Evolutionary conservation across 2,797 vertebrate species (phyloP).

Genomic region (Tamandua tetradactyla): DNA sequence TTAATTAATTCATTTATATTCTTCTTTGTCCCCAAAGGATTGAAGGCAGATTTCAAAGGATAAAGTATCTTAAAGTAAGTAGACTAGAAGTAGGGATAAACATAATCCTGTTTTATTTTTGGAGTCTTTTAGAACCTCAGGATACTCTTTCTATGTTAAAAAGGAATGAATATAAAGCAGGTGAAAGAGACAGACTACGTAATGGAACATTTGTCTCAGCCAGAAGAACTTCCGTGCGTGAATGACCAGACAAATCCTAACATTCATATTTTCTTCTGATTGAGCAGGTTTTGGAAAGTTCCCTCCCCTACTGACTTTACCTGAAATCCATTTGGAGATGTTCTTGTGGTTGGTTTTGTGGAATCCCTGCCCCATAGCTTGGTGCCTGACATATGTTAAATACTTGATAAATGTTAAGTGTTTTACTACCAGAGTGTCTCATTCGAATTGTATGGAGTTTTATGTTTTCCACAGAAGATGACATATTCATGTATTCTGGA

Average conservation of each 20-base stretch:
- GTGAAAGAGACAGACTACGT: neutral
- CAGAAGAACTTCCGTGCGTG: neutral
- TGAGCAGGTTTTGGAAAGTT: neutral
- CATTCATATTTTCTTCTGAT: neutral
- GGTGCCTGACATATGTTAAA: neutral
- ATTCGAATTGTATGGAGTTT: neutral
- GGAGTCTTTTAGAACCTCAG: neutral
- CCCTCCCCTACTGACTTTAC: neutral
- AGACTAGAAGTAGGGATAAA: neutral
- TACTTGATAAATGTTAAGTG: conserved; percentile 20
- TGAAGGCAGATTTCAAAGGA: neutral
- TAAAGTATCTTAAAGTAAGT: neutral
- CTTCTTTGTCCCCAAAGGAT: neutral
- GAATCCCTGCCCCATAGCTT: neutral
- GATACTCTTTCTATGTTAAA: neutral
- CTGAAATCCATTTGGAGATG: neutral
- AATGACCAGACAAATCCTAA: neutral
- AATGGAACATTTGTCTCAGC: neutral
- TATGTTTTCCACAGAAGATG: conserved; percentile 28
- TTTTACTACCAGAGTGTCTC: conserved; percentile 4
- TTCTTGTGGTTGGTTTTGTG: neutral
- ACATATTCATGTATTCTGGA: neutral
- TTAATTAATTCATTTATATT: neutral
- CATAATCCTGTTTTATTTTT: neutral
- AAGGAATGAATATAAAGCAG: neutral